Evolutionary conservation across 30 jellyfish, hydroid and myxozoan genomes (phyloP), one percentile per base, ranked within the genome.

Genomic region (Nemopilema nomurai): DNA sequence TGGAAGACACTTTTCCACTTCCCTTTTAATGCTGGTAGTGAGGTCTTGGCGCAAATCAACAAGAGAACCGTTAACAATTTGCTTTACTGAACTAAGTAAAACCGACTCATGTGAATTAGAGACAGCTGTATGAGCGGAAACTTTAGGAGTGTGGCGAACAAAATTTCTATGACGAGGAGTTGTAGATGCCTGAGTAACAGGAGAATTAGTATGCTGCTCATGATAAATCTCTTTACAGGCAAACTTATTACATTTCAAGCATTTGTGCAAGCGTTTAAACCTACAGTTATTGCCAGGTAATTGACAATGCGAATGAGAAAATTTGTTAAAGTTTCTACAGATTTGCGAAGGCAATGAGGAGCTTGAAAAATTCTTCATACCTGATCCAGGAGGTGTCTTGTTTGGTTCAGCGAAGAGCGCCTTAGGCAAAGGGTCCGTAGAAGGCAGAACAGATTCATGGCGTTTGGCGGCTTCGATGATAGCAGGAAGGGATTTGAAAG

Each of bases 1-100:
- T 79, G 80, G 89, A 79, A 79, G 89, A 62, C 51, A 41, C 65
- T 79, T 79, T 79, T 63, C 89, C 71, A 79, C 89, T 79, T 79
- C 89, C 49, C 66, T 29, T 57, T 17, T 29, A 53, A 79, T 79
- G 80, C 80, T 79, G 49, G 89, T 63, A 31, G 89, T 79, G 27
- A 79, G 49, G 3, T 79, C 86, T 25, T 76, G 74, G 23, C 49
- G 22, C 53, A 49, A 76, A 51, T 50, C 53, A 52, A 30, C 53
- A 17, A 76, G 51, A 53, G 74, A 50, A 22, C 50, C 86, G 27
- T 51, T 20, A 25, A 76, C 86, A 18, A 76, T 49, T 24, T 51
- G 57, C 53, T 76, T 76, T 8, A 76, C 74, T 24, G 86, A 76
- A 41, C 57, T 41, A 41, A 41, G 57, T 41, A 41, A 41, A 41